These are phyloP conservation scores for Parus major DNA, from an alignment of 2,113 vertebrate genomes.

Conservation along the genomic window DNA sequence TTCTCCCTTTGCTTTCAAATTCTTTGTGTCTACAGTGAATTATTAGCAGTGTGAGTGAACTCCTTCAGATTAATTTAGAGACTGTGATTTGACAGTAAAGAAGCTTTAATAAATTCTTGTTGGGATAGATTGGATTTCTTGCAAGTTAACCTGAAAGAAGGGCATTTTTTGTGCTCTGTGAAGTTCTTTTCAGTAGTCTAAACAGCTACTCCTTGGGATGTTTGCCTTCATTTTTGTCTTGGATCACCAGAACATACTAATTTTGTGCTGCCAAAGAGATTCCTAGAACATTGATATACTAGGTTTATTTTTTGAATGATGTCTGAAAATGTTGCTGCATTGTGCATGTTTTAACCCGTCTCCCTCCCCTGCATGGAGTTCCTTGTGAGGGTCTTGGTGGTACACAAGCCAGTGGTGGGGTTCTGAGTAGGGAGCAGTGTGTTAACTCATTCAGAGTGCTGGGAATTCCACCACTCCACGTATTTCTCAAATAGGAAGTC, in stretches of 20 bases:
- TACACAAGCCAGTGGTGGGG: not conserved
- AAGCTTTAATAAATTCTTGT: not conserved
- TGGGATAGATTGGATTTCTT: not conserved
- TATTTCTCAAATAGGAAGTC: not conserved
- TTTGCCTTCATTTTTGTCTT: constrained; percentile 80
- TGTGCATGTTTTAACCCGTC: constrained; percentile 89
- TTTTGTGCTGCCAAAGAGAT: constrained; percentile 78
- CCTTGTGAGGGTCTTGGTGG: constrained; percentile 52
- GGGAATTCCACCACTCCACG: not conserved
- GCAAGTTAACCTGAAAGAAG: not conserved
- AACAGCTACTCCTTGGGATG: constrained; percentile 13
- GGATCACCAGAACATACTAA: constrained; percentile 86
- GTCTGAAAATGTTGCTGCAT: constrained; percentile 78
- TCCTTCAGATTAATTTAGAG: not conserved
- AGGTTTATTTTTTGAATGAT: constrained; percentile 69
- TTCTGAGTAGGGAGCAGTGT: not conserved
- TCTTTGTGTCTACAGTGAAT: not conserved
- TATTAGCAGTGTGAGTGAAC: not conserved
- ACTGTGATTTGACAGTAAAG: not conserved
- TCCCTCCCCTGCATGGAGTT: constrained; percentile 88
- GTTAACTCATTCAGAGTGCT: not conserved
- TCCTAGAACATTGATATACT: constrained; percentile 68
- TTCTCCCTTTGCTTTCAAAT: constrained; percentile 47
- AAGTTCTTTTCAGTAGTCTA: constrained; percentile 10
- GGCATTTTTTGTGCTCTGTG: not conserved